These are phyloP conservation scores for Zhuqinia jingwanae DNA, from an alignment of 2,888 invertebrate species.

Conservation along the genomic window DNA sequence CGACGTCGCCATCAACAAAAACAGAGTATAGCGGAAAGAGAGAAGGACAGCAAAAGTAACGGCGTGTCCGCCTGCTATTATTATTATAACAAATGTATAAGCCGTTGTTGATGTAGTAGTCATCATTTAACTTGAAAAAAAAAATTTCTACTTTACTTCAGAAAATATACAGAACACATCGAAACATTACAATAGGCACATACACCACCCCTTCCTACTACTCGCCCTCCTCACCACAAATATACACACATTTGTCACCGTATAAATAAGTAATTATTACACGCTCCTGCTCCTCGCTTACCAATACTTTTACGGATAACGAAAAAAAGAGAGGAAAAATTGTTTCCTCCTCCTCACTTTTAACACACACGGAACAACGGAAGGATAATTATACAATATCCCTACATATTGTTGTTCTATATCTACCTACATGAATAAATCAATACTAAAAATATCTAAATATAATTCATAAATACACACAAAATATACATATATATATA, in stretches of 20 bases:
- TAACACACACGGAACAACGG: no score
- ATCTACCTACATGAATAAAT: conserved; percentile 7
- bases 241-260: background rate
- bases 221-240: background rate
- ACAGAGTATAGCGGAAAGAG: no score
- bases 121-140: conserved; percentile 27
- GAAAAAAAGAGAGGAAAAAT: background rate
- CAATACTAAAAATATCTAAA: conserved; percentile 36
- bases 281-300: conserved; percentile 32
- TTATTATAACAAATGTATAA: no score
- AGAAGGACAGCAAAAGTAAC: background rate
- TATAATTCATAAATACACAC: background rate
- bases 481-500: background rate
- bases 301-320: background rate
- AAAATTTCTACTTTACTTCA: conserved; percentile 10
- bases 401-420: background rate
- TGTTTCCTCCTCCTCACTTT: no score
- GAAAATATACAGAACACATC: background rate
- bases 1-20: conserved; percentile 6
- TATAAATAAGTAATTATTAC: conserved; percentile 40
- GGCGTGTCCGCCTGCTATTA: background rate
- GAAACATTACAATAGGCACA: no score
- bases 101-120: background rate
- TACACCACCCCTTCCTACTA: no score
- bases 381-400: background rate